Base-by-base conservation (phyloP, 2,888 invertebrate genomes). In the Silvanus unidentatus region DNA sequence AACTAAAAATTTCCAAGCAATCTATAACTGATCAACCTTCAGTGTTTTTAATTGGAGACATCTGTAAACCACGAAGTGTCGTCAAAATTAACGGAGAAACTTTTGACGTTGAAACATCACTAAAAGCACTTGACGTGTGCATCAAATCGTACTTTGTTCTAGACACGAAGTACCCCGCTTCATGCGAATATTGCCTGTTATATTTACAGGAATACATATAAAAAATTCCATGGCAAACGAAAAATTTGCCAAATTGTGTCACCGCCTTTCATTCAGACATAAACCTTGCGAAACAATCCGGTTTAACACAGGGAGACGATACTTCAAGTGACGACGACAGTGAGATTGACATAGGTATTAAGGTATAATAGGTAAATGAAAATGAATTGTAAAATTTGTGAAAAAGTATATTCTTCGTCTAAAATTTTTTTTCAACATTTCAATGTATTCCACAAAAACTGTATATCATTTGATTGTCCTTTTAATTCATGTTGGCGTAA, bases 1-100 rank as follows among this genome's bases (percentile, higher is more conserved):
- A 4, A 4, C 14, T 8, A n/a, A 32, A 32, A 12, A 12, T 12
- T 32, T 3, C 13, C 3, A 32, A 5, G 5, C 13, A 12, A 5
- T 22, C 22, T 5, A 5, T 22, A 8, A 22, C 22, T 5, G 37
- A 37, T 13, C 37, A 37, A 37, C 37, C 37, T 15, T 15, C 15
- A 14, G 5, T 37, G 3, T 15, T 37, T 16, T n/a, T 37, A 37
- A 8, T 37, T n/a, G 37, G 37, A 6, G 15, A 37, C 14, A 15
- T 37, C 4, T 5, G 13, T 4, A 4, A 37, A 11, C 37, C 37
- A 5, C 9, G 12, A 13, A 4, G n/a, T 15, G 8, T 37, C 3
- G 14, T 37, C 3, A 37, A 37, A 37, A 37, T 37, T 5, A 37
- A 37, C 16, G 37, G 15, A 37, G 16, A 15, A 15, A 2, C 15